Base-by-base conservation (phyloP, 1,140 invertebrate genomes). In the Eriocheir sinensis region DNA sequence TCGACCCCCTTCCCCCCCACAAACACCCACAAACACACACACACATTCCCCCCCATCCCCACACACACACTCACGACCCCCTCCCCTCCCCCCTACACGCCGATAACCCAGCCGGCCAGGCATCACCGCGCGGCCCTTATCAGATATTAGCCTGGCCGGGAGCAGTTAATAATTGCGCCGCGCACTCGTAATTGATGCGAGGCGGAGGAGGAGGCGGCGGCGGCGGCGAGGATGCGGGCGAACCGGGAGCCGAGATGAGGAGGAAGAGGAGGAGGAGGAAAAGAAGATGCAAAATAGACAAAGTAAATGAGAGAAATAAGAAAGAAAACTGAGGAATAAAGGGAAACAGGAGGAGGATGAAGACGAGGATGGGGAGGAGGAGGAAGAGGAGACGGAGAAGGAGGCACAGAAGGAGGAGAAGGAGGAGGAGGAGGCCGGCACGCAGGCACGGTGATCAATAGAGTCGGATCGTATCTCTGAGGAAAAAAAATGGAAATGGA, bases 141-240 rank as follows among this genome's bases (percentile, higher is more conserved):
- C 60, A 2, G 27, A 12, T 72, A 72, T 72, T 72, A 72, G 12
- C 60, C n/a, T 21, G 21, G 60, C 60, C 60, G 60, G 60, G 60
- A 72, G 60, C n/a, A 72, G 60, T 72, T 72, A 72, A 72, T 72
- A 72, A 72, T 72, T 72, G 60, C 60, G 21, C 60, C 60, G 27
- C 27, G 0, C 21, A 12, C 0, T 0, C 60, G 21, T 72, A 72
- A 72, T 72, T 72, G 60, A 72, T 72, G 8, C 9, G 60, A 72
- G 60, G 48, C 48, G 48, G 48, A 6, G 44, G 44, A 48, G n/a
- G n/a, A n/a, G n/a, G n/a, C n/a, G n/a, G n/a, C n/a, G 48, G 48
- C 48, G 48, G 48, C 21, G 48, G 60, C 60, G 60, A n/a, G 4
- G 60, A 2, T 72, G 60, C 27, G 60, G 60, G 17, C 12, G 2